Evolutionary conservation across 2,113 vertebrate genomes (phyloP).

Genomic region (Ictalurus punctatus): DNA sequence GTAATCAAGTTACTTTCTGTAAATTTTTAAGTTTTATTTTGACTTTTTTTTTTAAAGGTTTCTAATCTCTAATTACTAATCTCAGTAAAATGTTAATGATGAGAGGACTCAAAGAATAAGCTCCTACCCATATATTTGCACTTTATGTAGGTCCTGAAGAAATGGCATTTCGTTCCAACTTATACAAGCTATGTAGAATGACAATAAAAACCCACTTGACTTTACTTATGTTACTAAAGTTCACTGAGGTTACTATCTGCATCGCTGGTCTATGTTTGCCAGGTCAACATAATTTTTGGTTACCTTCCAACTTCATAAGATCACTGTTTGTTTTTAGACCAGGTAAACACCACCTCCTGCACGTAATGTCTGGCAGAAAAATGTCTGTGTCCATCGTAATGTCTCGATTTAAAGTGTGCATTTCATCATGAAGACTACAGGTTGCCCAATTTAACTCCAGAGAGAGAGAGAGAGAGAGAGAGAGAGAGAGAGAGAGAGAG

Average conservation of each 20-base stretch:
- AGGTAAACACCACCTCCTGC: conserved; percentile 35
- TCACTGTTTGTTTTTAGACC: conserved; percentile 37
- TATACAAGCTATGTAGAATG: no score
- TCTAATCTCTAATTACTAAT: background rate
- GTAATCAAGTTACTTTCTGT: background rate
- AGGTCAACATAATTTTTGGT: conserved; percentile 13
- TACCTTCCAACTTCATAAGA: background rate
- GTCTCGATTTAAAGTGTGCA: conserved; percentile 32
- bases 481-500: no score
- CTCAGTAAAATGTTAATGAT: background rate
- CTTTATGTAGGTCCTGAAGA: no score
- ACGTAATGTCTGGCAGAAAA: conserved; percentile 17
- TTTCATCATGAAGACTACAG: conserved; percentile 27
- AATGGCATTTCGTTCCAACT: no score
- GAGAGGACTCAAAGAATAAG: background rate
- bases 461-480: no score
- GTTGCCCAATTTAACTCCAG: background rate
- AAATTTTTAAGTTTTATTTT: background rate
- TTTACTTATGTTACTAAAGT: background rate
- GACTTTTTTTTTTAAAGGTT: background rate
- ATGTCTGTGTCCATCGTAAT: conserved; percentile 33
- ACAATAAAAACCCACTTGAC: no score
- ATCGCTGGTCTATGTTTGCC: background rate
- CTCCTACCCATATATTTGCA: background rate
- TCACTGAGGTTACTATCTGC: background rate